Evolutionary conservation across 1,140 invertebrate genomes (phyloP).

Genomic region (Drosophila auraria): DNA sequence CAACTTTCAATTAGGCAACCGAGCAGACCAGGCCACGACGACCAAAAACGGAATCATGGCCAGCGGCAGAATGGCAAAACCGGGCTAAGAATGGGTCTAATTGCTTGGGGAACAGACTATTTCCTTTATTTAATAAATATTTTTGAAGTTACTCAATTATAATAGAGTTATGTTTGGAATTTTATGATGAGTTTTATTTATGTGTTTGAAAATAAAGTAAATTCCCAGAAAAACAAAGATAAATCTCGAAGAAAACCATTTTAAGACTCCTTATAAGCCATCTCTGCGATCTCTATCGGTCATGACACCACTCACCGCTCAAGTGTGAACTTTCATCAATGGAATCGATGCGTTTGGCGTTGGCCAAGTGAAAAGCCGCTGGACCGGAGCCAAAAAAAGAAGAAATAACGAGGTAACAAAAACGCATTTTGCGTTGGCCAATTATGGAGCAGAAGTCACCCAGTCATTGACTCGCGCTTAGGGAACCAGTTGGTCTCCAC

Average conservation of each 20-base stretch:
- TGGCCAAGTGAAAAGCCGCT: conserved; percentile 49
- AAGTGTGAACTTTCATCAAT: conserved; percentile 54
- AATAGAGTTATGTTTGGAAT: too few species aligned
- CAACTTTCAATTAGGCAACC: conserved; percentile 67
- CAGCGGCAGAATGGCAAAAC: conserved; percentile 29
- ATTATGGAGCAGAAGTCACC: conserved; percentile 68
- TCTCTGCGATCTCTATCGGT: background rate
- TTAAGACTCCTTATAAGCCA: too few species aligned
- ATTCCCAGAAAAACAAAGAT: background rate
- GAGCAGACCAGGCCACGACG: conserved; percentile 18
- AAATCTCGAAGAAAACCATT: too few species aligned
- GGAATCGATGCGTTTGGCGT: conserved; percentile 8
- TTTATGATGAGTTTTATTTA: too few species aligned
- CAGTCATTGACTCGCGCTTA: conserved; percentile 60
- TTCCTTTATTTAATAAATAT: too few species aligned
- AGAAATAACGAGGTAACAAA: conserved; percentile 10
- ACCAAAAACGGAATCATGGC: conserved; percentile 58
- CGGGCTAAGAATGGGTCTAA: conserved; percentile 25
- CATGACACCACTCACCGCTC: conserved; percentile 9
- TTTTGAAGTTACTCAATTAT: background rate
- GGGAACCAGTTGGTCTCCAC: conserved; percentile 55
- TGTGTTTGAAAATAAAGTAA: background rate
- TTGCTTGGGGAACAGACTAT: background rate
- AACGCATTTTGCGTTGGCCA: conserved; percentile 38
- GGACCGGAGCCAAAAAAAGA: conserved; percentile 13